Conservation (phyloP, 35 echinoderm and acorn worm genomes). For the Ophiothrix spiculata region DNA sequence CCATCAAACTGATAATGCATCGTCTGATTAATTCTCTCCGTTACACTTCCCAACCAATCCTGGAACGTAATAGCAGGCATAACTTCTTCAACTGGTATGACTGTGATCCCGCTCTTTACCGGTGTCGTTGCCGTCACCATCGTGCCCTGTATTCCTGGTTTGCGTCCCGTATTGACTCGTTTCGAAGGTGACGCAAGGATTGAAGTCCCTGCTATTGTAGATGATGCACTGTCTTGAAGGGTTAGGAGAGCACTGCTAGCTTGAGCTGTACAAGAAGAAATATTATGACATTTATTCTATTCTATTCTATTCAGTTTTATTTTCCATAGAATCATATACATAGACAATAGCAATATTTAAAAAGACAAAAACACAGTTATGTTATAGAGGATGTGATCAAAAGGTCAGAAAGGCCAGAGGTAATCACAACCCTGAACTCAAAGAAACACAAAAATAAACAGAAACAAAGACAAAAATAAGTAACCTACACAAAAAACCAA, state of each 20-base stretch:
- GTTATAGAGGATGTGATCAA: no score
- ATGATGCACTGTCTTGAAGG: conserved; percentile 78
- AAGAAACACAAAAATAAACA: no score
- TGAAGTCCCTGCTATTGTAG: not conserved
- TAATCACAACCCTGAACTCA: no score
- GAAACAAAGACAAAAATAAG: no score
- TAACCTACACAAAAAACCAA: no score
- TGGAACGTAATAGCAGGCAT: conserved; percentile 60
- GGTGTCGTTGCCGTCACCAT: not conserved
- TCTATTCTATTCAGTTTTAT: no score
- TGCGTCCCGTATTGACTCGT: not conserved
- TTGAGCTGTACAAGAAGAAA: conserved; percentile 67
- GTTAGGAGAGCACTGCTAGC: conserved; percentile 97
- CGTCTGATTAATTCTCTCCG: conserved; percentile 96
- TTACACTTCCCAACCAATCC: conserved; percentile 90
- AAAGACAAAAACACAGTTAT: no score
- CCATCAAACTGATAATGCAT: conserved; percentile 99
- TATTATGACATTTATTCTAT: no score
- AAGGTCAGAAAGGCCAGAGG: no score
- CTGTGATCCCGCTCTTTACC: not conserved
- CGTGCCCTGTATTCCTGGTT: not conserved
- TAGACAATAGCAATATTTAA: no score
- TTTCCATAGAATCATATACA: no score
- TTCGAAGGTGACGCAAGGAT: not conserved
- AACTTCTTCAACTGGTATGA: not conserved